Conservation (phyloP, 2,113 vertebrate species). For the Mugil cephalus region DNA sequence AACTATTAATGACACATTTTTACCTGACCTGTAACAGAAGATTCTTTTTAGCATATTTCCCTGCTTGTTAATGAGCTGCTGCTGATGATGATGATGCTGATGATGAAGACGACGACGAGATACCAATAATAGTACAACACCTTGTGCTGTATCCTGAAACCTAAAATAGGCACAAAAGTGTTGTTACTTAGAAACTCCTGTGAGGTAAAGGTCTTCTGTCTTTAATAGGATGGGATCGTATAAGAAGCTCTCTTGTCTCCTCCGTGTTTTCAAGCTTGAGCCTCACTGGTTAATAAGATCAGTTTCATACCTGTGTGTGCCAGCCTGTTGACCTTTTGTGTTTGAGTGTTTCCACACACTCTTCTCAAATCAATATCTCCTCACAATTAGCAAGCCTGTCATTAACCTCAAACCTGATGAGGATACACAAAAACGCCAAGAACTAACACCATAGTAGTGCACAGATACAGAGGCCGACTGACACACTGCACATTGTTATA, state of each 20-base stretch:
- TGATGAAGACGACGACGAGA: too few relatives aligned
- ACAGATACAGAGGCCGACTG: slow-evolving; percentile 1
- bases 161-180: slow-evolving; percentile 46
- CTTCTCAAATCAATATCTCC: slow-evolving; percentile 54
- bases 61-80: slow-evolving; percentile 47
- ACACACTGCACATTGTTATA: neutral
- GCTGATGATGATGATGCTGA: neutral
- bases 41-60: slow-evolving; percentile 24
- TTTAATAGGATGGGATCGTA: slow-evolving; percentile 51
- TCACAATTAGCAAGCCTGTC: slow-evolving; percentile 23
- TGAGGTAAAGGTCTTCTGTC: slow-evolving; percentile 41
- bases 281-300: slow-evolving; percentile 47
- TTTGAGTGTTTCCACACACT: slow-evolving; percentile 34
- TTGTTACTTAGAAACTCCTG: slow-evolving; percentile 57
- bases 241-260: slow-evolving; percentile 19
- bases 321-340: slow-evolving; percentile 56
- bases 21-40: neutral
- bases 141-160: slow-evolving; percentile 28
- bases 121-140: slow-evolving; percentile 43
- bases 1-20: slow-evolving; percentile 2
- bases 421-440: slow-evolving; percentile 1
- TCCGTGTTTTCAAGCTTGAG: slow-evolving; percentile 26
- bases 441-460: slow-evolving; percentile 1
- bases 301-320: slow-evolving; percentile 31
- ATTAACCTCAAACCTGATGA: slow-evolving; percentile 30